These are phyloP conservation scores for Lanius ludovicianus DNA, from an alignment of 2,113 vertebrate species.

Conservation along the genomic window DNA sequence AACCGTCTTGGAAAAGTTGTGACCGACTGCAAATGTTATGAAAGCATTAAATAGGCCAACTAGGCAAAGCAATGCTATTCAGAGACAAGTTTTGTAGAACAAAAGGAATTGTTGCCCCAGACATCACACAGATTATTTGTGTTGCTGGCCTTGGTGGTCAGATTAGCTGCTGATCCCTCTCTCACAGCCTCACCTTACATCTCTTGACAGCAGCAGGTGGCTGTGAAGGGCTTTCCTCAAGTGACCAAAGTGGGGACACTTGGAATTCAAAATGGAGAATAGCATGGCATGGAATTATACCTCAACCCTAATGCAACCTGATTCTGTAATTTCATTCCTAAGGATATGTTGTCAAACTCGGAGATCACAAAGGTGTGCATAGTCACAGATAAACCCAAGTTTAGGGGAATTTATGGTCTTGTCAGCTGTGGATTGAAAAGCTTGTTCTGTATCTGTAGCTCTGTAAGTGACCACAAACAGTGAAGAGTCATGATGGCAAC, in stretches of 20 bases:
- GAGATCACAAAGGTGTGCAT: background rate
- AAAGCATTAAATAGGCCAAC: background rate
- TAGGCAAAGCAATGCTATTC: background rate
- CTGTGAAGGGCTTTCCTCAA: background rate
- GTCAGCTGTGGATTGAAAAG: background rate
- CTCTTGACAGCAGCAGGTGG: background rate
- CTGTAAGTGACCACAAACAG: background rate
- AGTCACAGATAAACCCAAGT: background rate
- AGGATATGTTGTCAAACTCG: accelerated
- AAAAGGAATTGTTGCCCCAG: background rate
- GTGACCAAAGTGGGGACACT: background rate
- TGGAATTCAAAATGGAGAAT: background rate
- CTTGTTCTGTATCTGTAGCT: background rate
- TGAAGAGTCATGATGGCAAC: background rate
- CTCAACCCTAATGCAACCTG: background rate
- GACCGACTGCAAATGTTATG: background rate
- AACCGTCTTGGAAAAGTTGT: background rate
- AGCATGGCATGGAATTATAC: background rate
- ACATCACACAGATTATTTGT: accelerated
- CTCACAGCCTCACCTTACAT: background rate
- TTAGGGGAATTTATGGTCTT: background rate
- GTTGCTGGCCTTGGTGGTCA: background rate
- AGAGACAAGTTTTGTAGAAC: background rate
- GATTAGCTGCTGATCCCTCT: background rate
- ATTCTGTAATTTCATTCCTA: background rate